phyloP scores from a whole-genome alignment of 1,140 invertebrate genomes.

The Artemia franciscana region DNA sequence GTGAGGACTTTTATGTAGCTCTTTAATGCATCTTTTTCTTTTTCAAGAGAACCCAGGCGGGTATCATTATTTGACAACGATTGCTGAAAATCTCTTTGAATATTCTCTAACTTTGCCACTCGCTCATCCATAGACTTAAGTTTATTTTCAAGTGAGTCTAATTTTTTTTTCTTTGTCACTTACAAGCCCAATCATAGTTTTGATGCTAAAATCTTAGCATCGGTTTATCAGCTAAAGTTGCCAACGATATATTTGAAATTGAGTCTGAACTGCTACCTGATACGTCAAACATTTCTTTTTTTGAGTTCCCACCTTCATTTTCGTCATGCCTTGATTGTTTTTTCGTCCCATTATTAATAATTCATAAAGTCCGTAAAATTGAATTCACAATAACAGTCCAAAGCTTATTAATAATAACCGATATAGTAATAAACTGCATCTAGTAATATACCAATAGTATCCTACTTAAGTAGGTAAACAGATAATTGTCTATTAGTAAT shows the following conservation, averaged over 20 bases:
- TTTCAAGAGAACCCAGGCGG: not conserved
- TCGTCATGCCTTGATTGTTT: not conserved
- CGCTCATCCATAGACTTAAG: not conserved
- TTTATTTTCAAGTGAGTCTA: not conserved
- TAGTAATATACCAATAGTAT: no score
- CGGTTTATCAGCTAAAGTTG: not conserved
- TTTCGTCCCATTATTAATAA: no score
- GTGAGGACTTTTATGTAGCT: not conserved
- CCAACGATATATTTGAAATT: not conserved
- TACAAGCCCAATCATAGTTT: not conserved
- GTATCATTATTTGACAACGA: not conserved
- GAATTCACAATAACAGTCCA: no score
- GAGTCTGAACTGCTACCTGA: not conserved
- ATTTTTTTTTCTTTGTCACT: not conserved
- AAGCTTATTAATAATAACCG: no score
- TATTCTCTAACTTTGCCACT: not conserved
- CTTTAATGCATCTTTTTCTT: not conserved
- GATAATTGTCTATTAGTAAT: not conserved
- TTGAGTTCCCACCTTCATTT: not conserved
- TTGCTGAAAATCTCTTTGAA: not conserved
- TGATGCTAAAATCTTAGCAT: no score
- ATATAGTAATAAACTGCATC: no score
- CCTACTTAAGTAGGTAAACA: not conserved
- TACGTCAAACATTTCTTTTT: not conserved
- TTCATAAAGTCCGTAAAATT: no score